Conservation (phyloP, 2,113 vertebrate genomes). For the Ascaphus truei region DNA sequence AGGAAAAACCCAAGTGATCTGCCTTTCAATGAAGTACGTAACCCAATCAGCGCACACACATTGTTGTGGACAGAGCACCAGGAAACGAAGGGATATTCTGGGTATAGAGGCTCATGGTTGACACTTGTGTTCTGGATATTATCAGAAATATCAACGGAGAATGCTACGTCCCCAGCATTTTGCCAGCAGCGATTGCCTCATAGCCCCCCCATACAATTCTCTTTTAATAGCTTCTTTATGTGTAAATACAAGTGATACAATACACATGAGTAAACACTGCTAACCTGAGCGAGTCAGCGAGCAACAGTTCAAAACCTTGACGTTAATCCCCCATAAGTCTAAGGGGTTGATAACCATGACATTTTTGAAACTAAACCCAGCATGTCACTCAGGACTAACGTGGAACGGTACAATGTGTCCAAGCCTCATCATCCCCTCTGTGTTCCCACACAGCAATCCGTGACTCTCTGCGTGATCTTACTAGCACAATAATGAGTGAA, state of each 20-base stretch:
- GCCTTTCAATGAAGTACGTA: background rate
- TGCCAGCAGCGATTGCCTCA: conserved; percentile 39
- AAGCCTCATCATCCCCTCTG: background rate
- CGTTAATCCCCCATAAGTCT: conserved; percentile 43
- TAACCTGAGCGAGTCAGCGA: conserved; percentile 11
- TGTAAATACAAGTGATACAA: conserved; percentile 40
- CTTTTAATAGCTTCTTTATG: conserved; percentile 45
- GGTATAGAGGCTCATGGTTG: background rate
- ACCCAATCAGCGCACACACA: background rate
- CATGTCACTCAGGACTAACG: background rate
- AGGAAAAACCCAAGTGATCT: background rate
- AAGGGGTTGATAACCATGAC: conserved; percentile 39
- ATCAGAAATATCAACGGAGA: background rate
- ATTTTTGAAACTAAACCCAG: conserved; percentile 33
- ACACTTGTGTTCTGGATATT: conserved; percentile 38
- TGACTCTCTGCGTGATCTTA: conserved; percentile 19
- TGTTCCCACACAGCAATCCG: background rate
- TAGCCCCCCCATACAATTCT: conserved; percentile 27
- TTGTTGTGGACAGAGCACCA: background rate
- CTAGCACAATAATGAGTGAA: conserved; percentile 15
- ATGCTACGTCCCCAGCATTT: conserved; percentile 13
- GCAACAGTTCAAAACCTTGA: conserved; percentile 17
- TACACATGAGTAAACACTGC: conserved; percentile 48
- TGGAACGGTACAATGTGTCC: background rate
- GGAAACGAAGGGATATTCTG: background rate